phyloP scores from a whole-genome alignment of 2,113 vertebrate species.

The Octodon degus region DNA sequence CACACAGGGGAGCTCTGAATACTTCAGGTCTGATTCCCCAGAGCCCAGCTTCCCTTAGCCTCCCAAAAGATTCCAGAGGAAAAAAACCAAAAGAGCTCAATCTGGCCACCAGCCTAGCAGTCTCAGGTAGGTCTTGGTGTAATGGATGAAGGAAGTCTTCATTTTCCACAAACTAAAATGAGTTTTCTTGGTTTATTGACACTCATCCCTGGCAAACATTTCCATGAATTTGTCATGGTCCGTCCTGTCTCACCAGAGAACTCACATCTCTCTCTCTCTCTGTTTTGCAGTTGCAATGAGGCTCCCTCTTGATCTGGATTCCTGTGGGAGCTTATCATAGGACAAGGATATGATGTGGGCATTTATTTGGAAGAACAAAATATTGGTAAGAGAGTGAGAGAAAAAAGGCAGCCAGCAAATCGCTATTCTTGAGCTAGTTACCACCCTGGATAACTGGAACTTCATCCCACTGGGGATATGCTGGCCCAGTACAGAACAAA shows the following conservation, averaged over 20 bases:
- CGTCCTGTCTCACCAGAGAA: neutral
- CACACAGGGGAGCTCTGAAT: constrained; percentile 69
- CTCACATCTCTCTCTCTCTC: neutral
- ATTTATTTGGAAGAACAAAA: constrained; percentile 16
- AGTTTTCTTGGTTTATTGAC: neutral
- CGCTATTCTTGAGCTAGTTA: neutral
- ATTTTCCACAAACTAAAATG: constrained; percentile 13
- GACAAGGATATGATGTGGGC: neutral
- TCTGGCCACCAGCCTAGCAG: neutral
- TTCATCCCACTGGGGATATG: neutral
- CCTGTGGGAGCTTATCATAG: neutral
- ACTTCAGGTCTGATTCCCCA: constrained; percentile 18
- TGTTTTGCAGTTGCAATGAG: neutral
- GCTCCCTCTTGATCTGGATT: neutral
- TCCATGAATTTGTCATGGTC: neutral
- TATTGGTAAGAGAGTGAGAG: neutral
- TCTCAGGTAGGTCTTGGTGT: neutral
- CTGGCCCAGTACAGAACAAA: neutral
- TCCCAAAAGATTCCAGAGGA: neutral
- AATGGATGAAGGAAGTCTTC: neutral
- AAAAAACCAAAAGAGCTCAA: neutral
- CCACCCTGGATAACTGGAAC: neutral
- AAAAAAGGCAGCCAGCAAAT: neutral
- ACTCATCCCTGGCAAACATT: neutral
- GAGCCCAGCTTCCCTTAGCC: neutral